Conservation (phyloP, 2,113 vertebrate genomes). For the Alaudala cheleensis region DNA sequence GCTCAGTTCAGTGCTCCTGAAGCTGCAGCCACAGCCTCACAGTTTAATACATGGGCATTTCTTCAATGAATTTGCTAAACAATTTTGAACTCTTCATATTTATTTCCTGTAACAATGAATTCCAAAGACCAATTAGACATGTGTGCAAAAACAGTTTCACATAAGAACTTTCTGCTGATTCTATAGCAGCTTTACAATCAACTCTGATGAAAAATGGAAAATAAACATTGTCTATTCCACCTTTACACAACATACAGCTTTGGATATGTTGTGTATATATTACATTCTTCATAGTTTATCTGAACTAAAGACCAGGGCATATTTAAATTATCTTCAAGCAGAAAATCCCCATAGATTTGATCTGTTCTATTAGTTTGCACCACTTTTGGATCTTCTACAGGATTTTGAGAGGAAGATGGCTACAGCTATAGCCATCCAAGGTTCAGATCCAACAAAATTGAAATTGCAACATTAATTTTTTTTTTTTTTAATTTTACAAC, state of each 20-base stretch:
- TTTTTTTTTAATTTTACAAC: too few relatives aligned
- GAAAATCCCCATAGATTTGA: background rate
- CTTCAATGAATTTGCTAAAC: background rate
- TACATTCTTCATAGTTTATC: background rate
- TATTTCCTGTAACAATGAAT: background rate
- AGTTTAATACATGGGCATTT: background rate
- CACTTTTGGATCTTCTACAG: background rate
- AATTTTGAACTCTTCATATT: background rate
- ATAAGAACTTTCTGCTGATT: background rate
- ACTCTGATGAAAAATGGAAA: background rate
- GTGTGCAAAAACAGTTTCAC: background rate
- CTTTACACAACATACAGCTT: background rate
- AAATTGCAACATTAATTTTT: background rate
- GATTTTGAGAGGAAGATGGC: background rate
- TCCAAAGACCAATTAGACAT: rapidly evolving
- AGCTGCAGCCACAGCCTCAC: background rate
- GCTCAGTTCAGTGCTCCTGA: background rate
- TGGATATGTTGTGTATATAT: background rate
- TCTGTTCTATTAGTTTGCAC: background rate
- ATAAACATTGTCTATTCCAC: background rate
- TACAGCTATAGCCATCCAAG: background rate
- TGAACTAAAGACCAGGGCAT: background rate
- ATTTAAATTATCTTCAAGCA: background rate
- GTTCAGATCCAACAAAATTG: background rate
- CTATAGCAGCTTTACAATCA: background rate